A percentile compares a stretch with the other conserved stretches of the same genome.
Evolutionary conservation across 2,797 vertebrate species (phyloP).

Genomic region (Leuciscus waleckii): DNA sequence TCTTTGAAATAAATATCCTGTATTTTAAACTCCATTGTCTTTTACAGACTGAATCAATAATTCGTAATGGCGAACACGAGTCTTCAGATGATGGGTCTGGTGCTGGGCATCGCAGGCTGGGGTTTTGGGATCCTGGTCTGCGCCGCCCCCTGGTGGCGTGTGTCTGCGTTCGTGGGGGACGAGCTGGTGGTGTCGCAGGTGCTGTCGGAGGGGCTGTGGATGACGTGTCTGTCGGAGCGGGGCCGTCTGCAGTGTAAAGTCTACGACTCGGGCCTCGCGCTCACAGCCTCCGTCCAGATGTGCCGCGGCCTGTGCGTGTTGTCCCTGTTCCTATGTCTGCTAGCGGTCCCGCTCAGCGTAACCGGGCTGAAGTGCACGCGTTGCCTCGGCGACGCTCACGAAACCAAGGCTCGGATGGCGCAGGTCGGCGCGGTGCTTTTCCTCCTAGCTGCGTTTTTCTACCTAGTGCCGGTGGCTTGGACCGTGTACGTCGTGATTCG

Average conservation of each 20-base stretch:
- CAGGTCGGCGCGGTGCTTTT: conserved; percentile 68
- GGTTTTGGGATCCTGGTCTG: conserved; percentile 77
- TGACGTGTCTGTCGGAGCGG: conserved; percentile 89
- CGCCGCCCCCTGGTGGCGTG: conserved; percentile 75
- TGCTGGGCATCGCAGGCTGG: conserved; percentile 88
- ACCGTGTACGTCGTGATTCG: conserved; percentile 70
- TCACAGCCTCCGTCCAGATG: conserved; percentile 69
- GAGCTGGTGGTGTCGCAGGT: conserved; percentile 86
- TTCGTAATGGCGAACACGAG: conserved; percentile 87
- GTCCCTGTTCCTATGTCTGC: conserved; percentile 74
- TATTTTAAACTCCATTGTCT: neutral
- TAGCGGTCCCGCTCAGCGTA: conserved; percentile 73
- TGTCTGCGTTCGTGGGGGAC: conserved; percentile 76
- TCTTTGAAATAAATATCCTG: neutral
- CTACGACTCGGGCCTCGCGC: conserved; percentile 89
- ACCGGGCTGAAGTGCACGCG: conserved; percentile 77
- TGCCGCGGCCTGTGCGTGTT: conserved; percentile 73
- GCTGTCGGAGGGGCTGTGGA: conserved; percentile 93
- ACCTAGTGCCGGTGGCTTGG: conserved; percentile 74
- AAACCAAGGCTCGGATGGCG: conserved; percentile 69
- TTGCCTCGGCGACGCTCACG: conserved; percentile 72
- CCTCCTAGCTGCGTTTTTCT: conserved; percentile 69
- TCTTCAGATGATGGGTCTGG: conserved; percentile 88
- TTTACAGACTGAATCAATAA: neutral
- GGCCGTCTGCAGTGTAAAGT: conserved; percentile 94